Evolutionary conservation across 2,888 invertebrate genomes (phyloP), one percentile per base, ranked within the genome.

Genomic region (Camptogramma bilineatum): DNA sequence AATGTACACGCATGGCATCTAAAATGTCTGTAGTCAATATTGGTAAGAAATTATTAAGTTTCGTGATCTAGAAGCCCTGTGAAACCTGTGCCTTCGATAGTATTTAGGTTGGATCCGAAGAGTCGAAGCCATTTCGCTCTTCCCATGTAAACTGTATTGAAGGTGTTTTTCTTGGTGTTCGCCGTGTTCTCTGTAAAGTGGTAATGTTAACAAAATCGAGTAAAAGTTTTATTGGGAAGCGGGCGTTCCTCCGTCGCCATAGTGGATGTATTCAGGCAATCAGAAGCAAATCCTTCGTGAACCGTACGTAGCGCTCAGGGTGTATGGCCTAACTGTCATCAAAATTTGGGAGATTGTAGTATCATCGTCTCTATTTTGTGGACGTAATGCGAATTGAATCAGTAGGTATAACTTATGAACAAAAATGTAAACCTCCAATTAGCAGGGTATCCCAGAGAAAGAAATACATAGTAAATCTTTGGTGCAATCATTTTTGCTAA

Each of bases 51-150:
- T 75, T 73, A 76, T 76, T 76, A 65, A 58, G 68, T 78, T 75
- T 59, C 61, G 59, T 76, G 70, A 48, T 61, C 64, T 54, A 68
- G 72, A 72, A 79, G n/a, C 70, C 73, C 68, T 69, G 71, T 73
- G 69, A 73, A 78, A 80, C 74, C 72, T 71, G 80, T 73, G 71
- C 74, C 67, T 79, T 77, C 77, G 71, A 74, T 77, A 80, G 75
- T 78, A 90, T 87, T 83, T 89, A 90, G 91, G 91, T 92, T 91
- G 91, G 86, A 84, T 80, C 83, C 79, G 81, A 85, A 81, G 79
- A 86, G 87, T 91, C 91, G 90, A 90, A 92, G 92, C 92, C 91
- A 91, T 92, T 91, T 88, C 88, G 80, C 84, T 86, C 77, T 75
- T 78, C 82, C 77, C 82, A 74, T 83, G 77, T 80, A 84, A 83